Evolutionary conservation across 2,113 vertebrate genomes (phyloP).

Genomic region (Andinoacara biseriatus): DNA sequence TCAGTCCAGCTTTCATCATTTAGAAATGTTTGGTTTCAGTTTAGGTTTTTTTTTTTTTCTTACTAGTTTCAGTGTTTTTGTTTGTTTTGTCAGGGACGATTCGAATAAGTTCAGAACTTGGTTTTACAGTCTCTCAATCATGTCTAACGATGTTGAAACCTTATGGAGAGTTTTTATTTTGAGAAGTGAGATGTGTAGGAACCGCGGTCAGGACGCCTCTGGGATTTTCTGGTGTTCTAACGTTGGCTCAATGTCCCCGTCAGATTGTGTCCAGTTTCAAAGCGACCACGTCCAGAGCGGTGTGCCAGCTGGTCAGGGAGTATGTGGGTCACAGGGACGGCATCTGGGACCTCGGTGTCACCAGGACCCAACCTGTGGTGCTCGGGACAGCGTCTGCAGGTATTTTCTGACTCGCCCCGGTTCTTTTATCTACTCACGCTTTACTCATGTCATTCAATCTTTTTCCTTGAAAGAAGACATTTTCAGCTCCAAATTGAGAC

Average conservation of each 20-base stretch:
- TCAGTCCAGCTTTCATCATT: not conserved
- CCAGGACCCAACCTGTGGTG: conserved; percentile 89
- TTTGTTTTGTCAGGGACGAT: not conserved
- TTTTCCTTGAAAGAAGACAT: no score
- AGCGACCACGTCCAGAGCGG: conserved; percentile 93
- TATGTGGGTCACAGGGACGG: conserved; percentile 95
- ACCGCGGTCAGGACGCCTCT: not conserved
- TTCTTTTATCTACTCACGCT: not conserved
- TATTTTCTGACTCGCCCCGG: conserved; percentile 32
- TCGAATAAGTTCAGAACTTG: no score
- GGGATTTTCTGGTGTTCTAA: not conserved
- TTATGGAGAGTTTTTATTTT: not conserved
- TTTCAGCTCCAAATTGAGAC: not conserved
- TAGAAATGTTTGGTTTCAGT: not conserved
- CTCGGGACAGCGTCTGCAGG: conserved; percentile 96
- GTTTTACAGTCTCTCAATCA: no score
- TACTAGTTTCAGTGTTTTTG: not conserved
- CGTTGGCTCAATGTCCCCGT: not conserved
- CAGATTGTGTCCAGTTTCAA: conserved; percentile 99
- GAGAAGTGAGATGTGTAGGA: conserved; percentile 25
- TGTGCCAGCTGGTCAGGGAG: conserved; percentile 94
- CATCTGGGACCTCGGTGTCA: conserved; percentile 94
- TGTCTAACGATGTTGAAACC: not conserved
- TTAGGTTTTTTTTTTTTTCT: no score
- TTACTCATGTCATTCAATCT: not conserved